These are phyloP conservation scores for Dasysyrphus albostriatus DNA, from an alignment of 2,888 invertebrate genomes.

Conservation along the genomic window DNA sequence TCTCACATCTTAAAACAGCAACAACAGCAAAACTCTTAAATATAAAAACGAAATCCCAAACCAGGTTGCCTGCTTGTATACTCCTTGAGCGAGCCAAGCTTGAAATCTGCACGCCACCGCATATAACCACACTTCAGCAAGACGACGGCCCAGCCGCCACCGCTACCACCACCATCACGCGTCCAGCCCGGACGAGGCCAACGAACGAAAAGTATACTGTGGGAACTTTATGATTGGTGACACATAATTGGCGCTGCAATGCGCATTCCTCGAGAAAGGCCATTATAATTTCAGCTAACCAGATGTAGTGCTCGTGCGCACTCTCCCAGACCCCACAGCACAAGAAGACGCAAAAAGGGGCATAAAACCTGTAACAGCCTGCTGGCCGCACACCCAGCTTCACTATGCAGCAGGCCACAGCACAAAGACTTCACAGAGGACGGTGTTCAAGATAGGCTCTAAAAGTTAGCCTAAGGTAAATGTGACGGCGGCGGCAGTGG, in stretches of 20 bases:
- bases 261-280: conserved; percentile 76
- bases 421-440: conserved; percentile 51
- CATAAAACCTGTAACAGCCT: conserved; percentile 80
- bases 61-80: conserved; percentile 34
- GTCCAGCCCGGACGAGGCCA: conserved; percentile 62
- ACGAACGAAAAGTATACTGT: conserved; percentile 77
- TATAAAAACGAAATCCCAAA: conserved; percentile 57
- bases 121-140: conserved; percentile 28
- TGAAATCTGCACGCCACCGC: conserved; percentile 54
- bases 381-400: conserved; percentile 78
- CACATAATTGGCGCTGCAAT: conserved; percentile 77
- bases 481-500: conserved; percentile 30
- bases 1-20: conserved; percentile 37
- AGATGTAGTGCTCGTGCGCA: conserved; percentile 76
- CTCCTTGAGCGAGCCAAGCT: conserved; percentile 42
- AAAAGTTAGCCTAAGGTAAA: conserved; percentile 73
- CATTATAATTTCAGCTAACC: conserved; percentile 76
- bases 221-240: conserved; percentile 79
- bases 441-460: conserved; percentile 67
- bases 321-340: conserved; percentile 73
- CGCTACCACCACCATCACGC: conserved; percentile 39
- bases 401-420: conserved; percentile 70
- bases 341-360: conserved; percentile 58
- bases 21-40: background rate
- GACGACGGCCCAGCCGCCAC: conserved; percentile 11